Percentiles rank a stretch among this genome's conserved stretches.
These are phyloP conservation scores for Chrysemys picta DNA, from an alignment of 2,113 vertebrate species.

Conservation along the genomic window DNA sequence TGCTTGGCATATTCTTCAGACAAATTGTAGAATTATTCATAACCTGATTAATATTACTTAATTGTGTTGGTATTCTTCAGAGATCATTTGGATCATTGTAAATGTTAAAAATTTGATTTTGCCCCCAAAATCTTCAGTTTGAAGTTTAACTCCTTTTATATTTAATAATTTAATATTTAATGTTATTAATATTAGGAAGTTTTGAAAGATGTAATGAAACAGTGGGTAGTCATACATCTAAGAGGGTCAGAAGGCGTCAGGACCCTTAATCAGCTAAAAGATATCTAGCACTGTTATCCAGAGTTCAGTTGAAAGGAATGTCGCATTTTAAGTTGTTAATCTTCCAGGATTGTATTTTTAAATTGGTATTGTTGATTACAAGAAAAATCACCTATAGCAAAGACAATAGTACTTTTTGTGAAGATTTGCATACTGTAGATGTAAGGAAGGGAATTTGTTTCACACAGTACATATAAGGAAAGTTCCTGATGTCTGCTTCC, in stretches of 20 bases:
- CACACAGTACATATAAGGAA: neutral
- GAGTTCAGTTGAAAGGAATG: neutral
- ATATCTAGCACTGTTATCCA: neutral
- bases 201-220: accelerated
- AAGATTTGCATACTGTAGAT: neutral
- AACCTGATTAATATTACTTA: neutral
- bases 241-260: neutral
- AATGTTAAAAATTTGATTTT: constrained; percentile 9
- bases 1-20: constrained; percentile 5
- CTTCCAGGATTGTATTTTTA: neutral
- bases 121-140: constrained; percentile 6
- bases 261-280: neutral
- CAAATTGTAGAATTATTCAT: neutral
- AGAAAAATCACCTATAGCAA: neutral
- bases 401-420: neutral
- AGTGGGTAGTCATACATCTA: neutral
- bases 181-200: neutral
- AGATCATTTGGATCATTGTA: neutral
- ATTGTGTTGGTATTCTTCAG: neutral
- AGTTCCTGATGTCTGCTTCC: constrained; percentile 15
- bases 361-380: neutral
- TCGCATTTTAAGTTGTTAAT: neutral
- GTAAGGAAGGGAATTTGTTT: neutral
- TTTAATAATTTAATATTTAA: neutral
- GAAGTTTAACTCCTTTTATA: neutral